Evolutionary conservation across 2,113 vertebrate genomes (phyloP).

Genomic region (Chaenocephalus aceratus): DNA sequence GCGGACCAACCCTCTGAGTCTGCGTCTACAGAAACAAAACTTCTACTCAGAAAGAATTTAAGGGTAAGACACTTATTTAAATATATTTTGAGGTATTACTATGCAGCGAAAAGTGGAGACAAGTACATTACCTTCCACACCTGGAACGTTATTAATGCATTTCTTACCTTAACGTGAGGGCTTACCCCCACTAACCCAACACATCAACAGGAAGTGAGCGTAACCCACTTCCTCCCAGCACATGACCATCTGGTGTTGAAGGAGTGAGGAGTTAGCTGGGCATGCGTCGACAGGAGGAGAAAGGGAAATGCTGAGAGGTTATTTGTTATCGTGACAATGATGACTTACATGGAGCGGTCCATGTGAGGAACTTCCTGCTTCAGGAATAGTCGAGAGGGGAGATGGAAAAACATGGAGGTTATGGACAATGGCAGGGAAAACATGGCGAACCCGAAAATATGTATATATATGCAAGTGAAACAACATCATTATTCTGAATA

Average conservation of each 20-base stretch:
- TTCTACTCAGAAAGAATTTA: conserved; percentile 17
- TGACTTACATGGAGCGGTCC: conserved; percentile 98
- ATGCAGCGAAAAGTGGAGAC: conserved; percentile 5
- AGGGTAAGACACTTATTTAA: not conserved
- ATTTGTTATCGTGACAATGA: conserved; percentile 75
- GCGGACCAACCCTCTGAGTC: conserved; percentile 82
- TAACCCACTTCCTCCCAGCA: conserved; percentile 68
- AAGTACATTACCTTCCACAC: conserved; percentile 67
- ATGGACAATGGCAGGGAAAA: conserved; percentile 89
- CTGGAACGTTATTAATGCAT: conserved; percentile 27
- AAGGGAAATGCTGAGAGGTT: conserved; percentile 66
- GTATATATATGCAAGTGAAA: not conserved
- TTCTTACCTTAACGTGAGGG: conserved; percentile 69
- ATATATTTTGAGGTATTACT: not conserved
- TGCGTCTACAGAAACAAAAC: conserved; percentile 66
- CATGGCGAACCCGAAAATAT: conserved; percentile 33
- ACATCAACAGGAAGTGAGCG: conserved; percentile 64
- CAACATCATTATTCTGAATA: not conserved
- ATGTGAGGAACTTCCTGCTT: conserved; percentile 96
- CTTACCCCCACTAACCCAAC: conserved; percentile 62
- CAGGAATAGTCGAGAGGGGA: conserved; percentile 89
- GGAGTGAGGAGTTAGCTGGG: conserved; percentile 77
- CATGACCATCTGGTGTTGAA: conserved; percentile 80
- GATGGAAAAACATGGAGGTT: conserved; percentile 76
- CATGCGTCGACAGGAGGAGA: conserved; percentile 72